Evolutionary conservation across 2,113 vertebrate species (phyloP), one percentile per base, ranked within the genome.

Genomic region (Macquaria australasica): DNA sequence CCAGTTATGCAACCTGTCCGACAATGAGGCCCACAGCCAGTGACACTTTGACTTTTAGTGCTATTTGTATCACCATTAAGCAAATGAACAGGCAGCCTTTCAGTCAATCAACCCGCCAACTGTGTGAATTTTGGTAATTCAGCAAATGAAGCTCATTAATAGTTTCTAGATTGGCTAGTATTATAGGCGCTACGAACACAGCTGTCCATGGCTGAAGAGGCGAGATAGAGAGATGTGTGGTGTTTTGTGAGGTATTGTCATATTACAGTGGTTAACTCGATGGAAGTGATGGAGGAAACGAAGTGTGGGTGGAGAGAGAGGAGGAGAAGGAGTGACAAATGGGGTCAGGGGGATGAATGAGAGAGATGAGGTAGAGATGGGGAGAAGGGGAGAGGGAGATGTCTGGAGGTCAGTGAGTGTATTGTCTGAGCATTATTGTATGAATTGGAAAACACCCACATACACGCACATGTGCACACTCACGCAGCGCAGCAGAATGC

Each of bases 361-460:
- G 63, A 66, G 31, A 39, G 80, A 73, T 72, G 73, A 82, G 71
- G 62, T 56, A 62, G 70, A 70, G 77, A 73, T 16, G 56, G 34
- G 45, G 5, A 62, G 5, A 8, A 59, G 41, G 23, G 21, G 11
- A 71, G 18, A 73, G 7, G 50, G 58, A 79, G n/a, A 56, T 79
- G 63, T 72, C 78, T 75, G 18, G 69, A 87, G 90, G 90, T 90
- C 87, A 92, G 79, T 11, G 11, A 80, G 50, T 87, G 20, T 78
- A 73, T 79, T 76, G 69, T 84, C 67, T 67, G 34, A 81, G 72
- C 43, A 77, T 91, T 84, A 79, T 70, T 84, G n/a, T 75, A 78
- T 43, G 84, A 86, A 88, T 72, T 82, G 76, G 43, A 77, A 78
- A 85, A 75, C 58, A 23, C 18, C 59, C 51, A 60, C 16, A 73